phyloP scores from a whole-genome alignment of 1,140 invertebrate genomes.

The Nixonia krombeini region DNA sequence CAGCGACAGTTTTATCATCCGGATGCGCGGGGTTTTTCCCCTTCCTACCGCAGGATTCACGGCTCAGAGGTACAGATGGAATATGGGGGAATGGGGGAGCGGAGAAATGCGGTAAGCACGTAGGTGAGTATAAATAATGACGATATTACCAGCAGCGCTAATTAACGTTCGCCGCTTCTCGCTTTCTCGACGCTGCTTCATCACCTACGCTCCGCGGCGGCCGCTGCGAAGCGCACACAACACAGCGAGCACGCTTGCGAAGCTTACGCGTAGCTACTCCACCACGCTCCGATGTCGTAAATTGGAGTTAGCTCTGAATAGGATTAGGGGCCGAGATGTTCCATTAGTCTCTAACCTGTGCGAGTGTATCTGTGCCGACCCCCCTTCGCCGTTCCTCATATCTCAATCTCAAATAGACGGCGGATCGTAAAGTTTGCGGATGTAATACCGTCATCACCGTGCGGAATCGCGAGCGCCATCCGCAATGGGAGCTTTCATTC shows the following conservation, averaged over 20 bases:
- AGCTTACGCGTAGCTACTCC: slow-evolving; percentile 31
- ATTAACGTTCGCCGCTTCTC: slow-evolving; percentile 32
- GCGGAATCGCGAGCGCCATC: background rate
- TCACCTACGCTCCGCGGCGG: slow-evolving; percentile 16
- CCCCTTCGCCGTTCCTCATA: slow-evolving; percentile 24
- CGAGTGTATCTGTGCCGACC: slow-evolving; percentile 21
- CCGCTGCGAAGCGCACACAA: background rate
- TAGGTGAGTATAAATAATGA: slow-evolving; percentile 22
- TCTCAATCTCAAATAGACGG: slow-evolving; percentile 25
- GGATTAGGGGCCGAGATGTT: slow-evolving; percentile 39
- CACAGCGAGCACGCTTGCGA: background rate
- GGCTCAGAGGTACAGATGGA: no score
- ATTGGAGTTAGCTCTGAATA: slow-evolving; percentile 46
- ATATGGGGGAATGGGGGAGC: no score
- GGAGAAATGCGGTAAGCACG: background rate
- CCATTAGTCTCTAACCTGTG: slow-evolving; percentile 33
- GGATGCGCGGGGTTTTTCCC: background rate
- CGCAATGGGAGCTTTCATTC: background rate
- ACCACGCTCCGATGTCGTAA: slow-evolving; percentile 34
- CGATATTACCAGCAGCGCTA: slow-evolving; percentile 35
- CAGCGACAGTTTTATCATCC: background rate
- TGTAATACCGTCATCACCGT: slow-evolving; percentile 5
- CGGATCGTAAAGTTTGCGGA: slow-evolving; percentile 13
- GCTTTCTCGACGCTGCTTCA: slow-evolving; percentile 25
- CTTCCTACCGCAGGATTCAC: background rate